phyloP scores from a whole-genome alignment of 2,797 vertebrate genomes.

The Sebastes taczanowskii region DNA sequence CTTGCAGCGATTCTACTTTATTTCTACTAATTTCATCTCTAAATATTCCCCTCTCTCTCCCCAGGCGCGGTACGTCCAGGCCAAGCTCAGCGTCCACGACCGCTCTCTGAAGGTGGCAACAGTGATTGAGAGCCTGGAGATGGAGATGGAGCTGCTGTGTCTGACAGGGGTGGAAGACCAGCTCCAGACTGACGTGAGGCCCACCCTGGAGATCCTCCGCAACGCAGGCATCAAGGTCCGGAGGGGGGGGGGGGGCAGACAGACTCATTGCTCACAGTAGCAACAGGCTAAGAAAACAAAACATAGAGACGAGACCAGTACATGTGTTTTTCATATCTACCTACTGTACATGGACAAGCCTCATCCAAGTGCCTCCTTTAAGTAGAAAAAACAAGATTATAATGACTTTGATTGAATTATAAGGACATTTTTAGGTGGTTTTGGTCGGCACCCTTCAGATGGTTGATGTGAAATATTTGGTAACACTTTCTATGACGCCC shows the following conservation, averaged over 20 bases:
- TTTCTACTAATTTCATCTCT: neutral
- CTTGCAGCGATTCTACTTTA: neutral
- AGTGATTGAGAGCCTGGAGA: slow-evolving; percentile 96
- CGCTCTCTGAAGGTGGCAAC: slow-evolving; percentile 97
- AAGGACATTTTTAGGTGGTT: neutral
- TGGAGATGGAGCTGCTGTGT: slow-evolving; percentile 98
- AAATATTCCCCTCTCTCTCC: neutral
- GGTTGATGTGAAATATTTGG: neutral
- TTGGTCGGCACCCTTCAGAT: neutral
- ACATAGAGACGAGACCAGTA: neutral
- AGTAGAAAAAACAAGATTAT: neutral
- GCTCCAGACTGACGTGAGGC: slow-evolving; percentile 93
- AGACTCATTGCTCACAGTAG: neutral
- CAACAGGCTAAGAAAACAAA: slow-evolving; percentile 10
- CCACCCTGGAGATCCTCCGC: slow-evolving; percentile 95
- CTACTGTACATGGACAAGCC: neutral
- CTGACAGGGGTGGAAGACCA: slow-evolving; percentile 97
- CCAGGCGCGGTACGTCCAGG: slow-evolving; percentile 94
- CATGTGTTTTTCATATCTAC: slow-evolving; percentile 20
- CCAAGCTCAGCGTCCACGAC: slow-evolving; percentile 96
- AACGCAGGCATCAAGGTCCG: slow-evolving; percentile 97
- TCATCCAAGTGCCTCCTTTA: neutral
- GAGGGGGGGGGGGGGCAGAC: neutral
- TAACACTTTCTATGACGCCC: too few species aligned
- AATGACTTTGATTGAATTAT: neutral